A percentile compares a stretch with the other conserved stretches of the same genome.
phyloP scores from a whole-genome alignment of 2,888 invertebrate species.

The Halocaridina rubra region DNA sequence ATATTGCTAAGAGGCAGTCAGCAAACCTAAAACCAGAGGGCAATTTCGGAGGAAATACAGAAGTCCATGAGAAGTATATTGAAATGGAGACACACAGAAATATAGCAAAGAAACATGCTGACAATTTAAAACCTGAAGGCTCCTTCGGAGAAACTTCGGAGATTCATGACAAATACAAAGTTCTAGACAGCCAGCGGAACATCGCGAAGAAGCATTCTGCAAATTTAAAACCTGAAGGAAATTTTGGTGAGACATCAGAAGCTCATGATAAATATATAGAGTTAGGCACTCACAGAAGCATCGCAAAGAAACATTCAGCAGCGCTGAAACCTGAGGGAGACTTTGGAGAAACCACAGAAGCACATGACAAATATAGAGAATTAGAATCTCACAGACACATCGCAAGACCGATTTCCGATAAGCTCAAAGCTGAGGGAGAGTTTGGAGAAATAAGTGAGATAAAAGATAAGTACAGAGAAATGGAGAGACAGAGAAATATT shows the following conservation, averaged over 20 bases:
- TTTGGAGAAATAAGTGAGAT: constrained; percentile 61
- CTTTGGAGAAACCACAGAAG: constrained; percentile 54
- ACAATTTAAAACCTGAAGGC: constrained; percentile 43
- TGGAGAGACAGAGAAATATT: constrained; percentile 41
- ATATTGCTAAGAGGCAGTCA: constrained; percentile 55
- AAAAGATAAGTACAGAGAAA: constrained; percentile 38
- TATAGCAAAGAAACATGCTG: constrained; percentile 36
- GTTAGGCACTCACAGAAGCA: constrained; percentile 20
- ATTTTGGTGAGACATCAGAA: constrained; percentile 54
- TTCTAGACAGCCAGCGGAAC: constrained; percentile 10
- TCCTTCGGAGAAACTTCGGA: constrained; percentile 58
- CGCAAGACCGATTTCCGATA: constrained; percentile 46
- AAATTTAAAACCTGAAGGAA: constrained; percentile 34
- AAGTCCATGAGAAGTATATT: constrained; percentile 46
- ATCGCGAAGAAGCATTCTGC: constrained; percentile 38
- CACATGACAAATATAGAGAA: constrained; percentile 38
- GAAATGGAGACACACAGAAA: constrained; percentile 2
- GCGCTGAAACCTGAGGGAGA: constrained; percentile 44
- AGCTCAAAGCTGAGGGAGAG: constrained; percentile 48
- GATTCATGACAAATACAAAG: constrained; percentile 43
- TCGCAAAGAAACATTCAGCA: constrained; percentile 25
- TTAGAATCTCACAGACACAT: constrained; percentile 42
- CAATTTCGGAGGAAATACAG: constrained; percentile 49
- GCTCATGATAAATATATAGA: constrained; percentile 37
- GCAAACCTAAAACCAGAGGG: constrained; percentile 52